Base-by-base conservation (phyloP, 2,113 vertebrate genomes). In the Bubo scandiacus region DNA sequence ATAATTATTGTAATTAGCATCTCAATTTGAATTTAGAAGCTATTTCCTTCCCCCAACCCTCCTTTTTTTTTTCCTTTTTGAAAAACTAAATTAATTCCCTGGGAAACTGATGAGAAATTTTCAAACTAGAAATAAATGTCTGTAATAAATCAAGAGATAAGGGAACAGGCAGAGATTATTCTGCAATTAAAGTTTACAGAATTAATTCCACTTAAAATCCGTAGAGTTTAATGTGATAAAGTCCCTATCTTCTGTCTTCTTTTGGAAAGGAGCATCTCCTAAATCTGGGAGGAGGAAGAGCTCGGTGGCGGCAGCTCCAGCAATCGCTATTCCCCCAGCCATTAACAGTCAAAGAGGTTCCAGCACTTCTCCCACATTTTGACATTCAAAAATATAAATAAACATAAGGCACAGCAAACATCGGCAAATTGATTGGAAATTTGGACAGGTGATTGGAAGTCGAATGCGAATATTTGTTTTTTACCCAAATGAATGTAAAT, bases 1-100 rank as follows among this genome's bases (percentile, higher is more conserved):
- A 97, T 98, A 98, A 98, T 98, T 98, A 97, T 96, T 97, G 96
- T 96, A 98, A 98, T 98, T 98, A 98, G 97, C 95, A 86, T 93
- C 96, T 97, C 97, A 96, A 97, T 98, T 97, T 97, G 97, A 97
- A 97, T 97, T 96, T 97, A 96, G 95, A 97, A 97, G 95, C 65
- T 87, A 93, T 97, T 97, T 75, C 74, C 90, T 92, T 84, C 67
- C 68, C 54, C 36, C 55, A 45, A 19, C 38, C 25, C 25, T 68
- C 38, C 8, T 19, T 34, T 95, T 97, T 94, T 97, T 94, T 82
- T 90, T 84, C 63, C 42, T 96, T 97, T 97, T 97, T 95, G 92
- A 95, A 98, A 97, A 97, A 94, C 96, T 94, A 97, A 98, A 98
- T 98, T 97, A 98, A 98, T 98, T 98, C 97, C 97, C 91, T 96